Percentiles rank a stretch among this genome's conserved stretches.
Conservation (phyloP, 1,140 invertebrate species). For the Bombus confusus region DNA sequence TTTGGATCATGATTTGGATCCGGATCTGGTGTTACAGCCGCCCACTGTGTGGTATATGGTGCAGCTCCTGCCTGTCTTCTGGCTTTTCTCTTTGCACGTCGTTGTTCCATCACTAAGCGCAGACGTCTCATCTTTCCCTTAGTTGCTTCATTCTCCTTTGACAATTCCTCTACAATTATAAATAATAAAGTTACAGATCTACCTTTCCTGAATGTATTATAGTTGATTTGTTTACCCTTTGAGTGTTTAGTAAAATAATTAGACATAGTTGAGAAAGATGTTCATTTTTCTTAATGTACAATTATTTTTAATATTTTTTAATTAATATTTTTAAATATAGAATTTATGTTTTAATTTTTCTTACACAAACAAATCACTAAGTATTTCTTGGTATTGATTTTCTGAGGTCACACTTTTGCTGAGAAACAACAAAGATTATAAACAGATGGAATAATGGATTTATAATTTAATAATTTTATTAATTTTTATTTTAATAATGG, state of each 20-base stretch:
- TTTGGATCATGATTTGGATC: conserved; percentile 74
- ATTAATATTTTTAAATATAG: too few species aligned
- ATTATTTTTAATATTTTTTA: too few species aligned
- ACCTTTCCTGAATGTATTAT: background rate
- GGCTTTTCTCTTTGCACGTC: conserved; percentile 90
- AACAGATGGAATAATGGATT: too few species aligned
- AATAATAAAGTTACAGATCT: background rate
- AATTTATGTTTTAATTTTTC: too few species aligned
- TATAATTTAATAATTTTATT: too few species aligned
- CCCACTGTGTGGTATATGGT: conserved; percentile 86
- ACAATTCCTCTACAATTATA: conserved; percentile 78
- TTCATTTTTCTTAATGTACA: too few species aligned
- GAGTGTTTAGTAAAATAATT: background rate
- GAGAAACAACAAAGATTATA: too few species aligned
- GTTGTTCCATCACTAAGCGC: conserved; percentile 93
- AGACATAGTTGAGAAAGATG: background rate
- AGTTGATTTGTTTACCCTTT: background rate
- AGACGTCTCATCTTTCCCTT: conserved; percentile 93
- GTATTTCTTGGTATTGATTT: too few species aligned
- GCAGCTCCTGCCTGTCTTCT: conserved; percentile 88
- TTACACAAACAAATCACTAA: too few species aligned
- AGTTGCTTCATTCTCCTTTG: conserved; percentile 89
- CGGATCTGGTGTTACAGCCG: conserved; percentile 76
- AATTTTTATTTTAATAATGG: too few species aligned
- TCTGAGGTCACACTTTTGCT: too few species aligned